Base-by-base conservation (phyloP, 2,888 invertebrate genomes). In the Nezara viridula region DNA sequence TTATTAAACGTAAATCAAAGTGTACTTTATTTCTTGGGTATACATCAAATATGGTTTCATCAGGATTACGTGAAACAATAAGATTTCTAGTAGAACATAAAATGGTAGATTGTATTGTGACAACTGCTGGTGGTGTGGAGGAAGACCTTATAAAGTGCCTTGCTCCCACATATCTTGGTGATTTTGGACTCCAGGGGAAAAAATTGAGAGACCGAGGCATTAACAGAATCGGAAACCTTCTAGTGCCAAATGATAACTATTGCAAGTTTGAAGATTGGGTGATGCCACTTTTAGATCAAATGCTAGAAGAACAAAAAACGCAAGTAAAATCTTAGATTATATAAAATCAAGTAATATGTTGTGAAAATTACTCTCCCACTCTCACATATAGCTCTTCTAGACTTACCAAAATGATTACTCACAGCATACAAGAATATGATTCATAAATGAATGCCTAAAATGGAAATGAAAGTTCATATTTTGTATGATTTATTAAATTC, bases 91-190 rank as follows among this genome's bases (percentile, higher is more conserved):
- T 96, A 0, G 95, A 98, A 92, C 96, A 98, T 92, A 96, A 95
- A 92, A 95, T 96, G 95, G 95, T 99, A 52, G 99, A 99, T 93
- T 98, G 98, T 92, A 95, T 99, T 91, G 99, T 99, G 1, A 97
- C 99, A 0, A 98, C 98, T 21, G 99, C 99, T 0, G 99, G 99
- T 1, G 99, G 99, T 0, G 94, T 99, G 0, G 99, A 99, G 93
- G 99, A 99, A 93, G 99, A 99, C 94, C 95, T 99, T 85, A 99
- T 99, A 81, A 99, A 99, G 94, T 99, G 99, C 92, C 94, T 99
- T 89, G 98, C 98, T 2, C 97, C 98, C 0, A 99, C 99, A 0
- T 98, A 95, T 92, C 92, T 99, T 88, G 99, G 99, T 0, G 97
- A 98, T 92, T 99, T 99, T 92, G 94, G 95, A 92, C 94, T 98